Evolutionary conservation across 1,140 invertebrate genomes (phyloP).

Genomic region (Scaptomyza montana): DNA sequence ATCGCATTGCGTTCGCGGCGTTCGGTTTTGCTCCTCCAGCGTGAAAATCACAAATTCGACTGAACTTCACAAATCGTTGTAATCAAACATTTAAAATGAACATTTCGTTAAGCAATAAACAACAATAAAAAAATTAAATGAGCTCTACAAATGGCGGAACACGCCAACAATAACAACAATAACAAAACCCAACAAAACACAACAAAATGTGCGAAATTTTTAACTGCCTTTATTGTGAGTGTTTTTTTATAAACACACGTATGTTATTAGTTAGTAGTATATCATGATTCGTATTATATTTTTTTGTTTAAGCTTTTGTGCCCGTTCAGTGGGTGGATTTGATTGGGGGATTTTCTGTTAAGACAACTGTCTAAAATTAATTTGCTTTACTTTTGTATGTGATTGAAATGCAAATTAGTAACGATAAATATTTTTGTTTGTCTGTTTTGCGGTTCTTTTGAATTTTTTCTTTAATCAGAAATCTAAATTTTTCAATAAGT

Average conservation of each 20-base stretch:
- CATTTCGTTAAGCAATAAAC: conserved; percentile 77
- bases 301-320: conserved; percentile 30
- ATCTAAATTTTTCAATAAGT: background rate
- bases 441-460: conserved; percentile 8
- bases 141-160: conserved; percentile 78
- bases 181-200: conserved; percentile 7
- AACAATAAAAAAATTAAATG: conserved; percentile 81
- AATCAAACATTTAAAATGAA: conserved; percentile 83
- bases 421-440: background rate
- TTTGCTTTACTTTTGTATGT: conserved; percentile 33
- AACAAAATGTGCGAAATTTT: conserved; percentile 63
- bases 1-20: conserved; percentile 56
- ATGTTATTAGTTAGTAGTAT: conserved; percentile 27
- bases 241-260: conserved; percentile 9
- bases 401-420: conserved; percentile 29
- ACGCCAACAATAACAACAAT: conserved; percentile 39
- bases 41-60: conserved; percentile 81
- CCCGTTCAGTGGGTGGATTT: conserved; percentile 17
- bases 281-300: conserved; percentile 9
- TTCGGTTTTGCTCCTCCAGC: conserved; percentile 63
- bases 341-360: conserved; percentile 5
- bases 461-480: background rate
- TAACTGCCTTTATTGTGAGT: conserved; percentile 48
- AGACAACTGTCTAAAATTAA: conserved; percentile 29
- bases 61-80: conserved; percentile 82